Conservation (phyloP, 2,113 vertebrate species). For the Rafetus swinhoei region DNA sequence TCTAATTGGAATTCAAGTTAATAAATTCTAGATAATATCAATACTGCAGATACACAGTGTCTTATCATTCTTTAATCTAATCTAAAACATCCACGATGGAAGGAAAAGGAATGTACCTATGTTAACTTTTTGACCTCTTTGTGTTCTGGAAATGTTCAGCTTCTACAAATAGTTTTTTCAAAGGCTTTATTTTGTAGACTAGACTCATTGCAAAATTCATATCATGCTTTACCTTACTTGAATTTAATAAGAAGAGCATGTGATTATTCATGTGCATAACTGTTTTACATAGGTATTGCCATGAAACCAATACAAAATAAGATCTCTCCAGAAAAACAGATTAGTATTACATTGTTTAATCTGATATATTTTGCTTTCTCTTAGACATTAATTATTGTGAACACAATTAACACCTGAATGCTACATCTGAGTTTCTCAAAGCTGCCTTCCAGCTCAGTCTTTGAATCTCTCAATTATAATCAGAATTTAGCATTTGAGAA, state of each 20-base stretch:
- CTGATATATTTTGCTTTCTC: background rate
- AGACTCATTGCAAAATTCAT: conserved; percentile 20
- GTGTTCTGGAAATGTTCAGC: background rate
- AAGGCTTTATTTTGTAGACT: background rate
- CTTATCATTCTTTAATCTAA: background rate
- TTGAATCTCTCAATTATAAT: background rate
- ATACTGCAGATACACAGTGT: conserved; percentile 24
- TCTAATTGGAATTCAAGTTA: conserved; percentile 71
- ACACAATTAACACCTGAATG: background rate
- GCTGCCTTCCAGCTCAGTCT: background rate
- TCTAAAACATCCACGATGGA: background rate
- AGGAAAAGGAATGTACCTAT: background rate
- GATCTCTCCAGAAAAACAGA: background rate
- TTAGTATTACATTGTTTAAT: background rate
- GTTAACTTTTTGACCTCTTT: background rate
- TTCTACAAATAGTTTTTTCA: background rate
- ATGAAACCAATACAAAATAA: background rate
- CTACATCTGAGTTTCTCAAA: background rate
- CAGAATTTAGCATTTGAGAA: background rate
- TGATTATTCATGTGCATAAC: background rate
- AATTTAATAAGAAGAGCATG: background rate
- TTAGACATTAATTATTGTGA: background rate
- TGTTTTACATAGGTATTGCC: background rate
- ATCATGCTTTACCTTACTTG: background rate
- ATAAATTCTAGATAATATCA: conserved; percentile 59